phyloP scores from a whole-genome alignment of 2,113 vertebrate species.

The Ammodytes marinus region DNA sequence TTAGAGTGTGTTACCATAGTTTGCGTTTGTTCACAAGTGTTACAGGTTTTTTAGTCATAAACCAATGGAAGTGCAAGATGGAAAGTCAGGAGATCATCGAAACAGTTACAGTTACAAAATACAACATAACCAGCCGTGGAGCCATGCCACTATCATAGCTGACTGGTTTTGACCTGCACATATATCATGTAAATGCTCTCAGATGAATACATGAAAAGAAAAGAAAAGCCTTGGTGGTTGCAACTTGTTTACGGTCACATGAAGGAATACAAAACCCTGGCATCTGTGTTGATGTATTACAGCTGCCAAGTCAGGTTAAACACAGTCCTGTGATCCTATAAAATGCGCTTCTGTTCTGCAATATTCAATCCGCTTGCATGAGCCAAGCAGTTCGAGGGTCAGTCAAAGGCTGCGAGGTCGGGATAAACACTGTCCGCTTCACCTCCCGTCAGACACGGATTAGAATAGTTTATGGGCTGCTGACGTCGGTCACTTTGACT shows the following conservation, averaged over 20 bases:
- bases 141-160: not conserved
- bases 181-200: not conserved
- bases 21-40: no score
- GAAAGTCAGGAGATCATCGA: no score
- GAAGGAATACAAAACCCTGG: not conserved
- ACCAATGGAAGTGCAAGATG: no score
- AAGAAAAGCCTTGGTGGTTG: not conserved
- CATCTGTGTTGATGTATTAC: slow-evolving; percentile 37
- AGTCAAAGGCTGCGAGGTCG: slow-evolving; percentile 2
- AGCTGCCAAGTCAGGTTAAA: slow-evolving; percentile 36
- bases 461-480: not conserved
- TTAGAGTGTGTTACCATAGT: not conserved
- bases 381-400: not conserved
- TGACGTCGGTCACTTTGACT: slow-evolving; percentile 20
- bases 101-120: not conserved
- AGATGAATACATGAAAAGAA: not conserved
- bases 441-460: not conserved
- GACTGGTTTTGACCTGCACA: not conserved
- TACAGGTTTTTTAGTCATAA: not conserved
- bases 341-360: not conserved
- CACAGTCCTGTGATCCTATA: slow-evolving; percentile 18
- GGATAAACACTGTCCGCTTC: not conserved
- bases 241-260: slow-evolving; percentile 23
- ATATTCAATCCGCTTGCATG: not conserved
- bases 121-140: not conserved